Conservation (phyloP, 2,888 invertebrate genomes). For the Allophyes oxyacanthae region DNA sequence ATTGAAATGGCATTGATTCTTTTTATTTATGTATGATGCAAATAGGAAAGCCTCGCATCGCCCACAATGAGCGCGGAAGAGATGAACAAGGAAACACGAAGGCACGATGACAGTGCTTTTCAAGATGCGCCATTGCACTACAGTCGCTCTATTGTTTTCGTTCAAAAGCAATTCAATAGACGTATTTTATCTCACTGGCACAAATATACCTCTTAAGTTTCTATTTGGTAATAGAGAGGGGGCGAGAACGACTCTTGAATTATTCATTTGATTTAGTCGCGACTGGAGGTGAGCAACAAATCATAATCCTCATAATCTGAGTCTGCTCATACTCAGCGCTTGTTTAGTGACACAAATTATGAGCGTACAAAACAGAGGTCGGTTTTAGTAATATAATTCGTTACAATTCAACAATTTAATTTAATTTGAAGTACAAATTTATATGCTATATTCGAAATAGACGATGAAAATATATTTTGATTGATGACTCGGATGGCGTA, state of each 20-base stretch:
- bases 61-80: constrained; percentile 41
- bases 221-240: constrained; percentile 52
- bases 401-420: constrained; percentile 30
- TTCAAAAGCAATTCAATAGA: constrained; percentile 59
- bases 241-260: constrained; percentile 51
- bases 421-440: constrained; percentile 17
- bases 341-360: constrained; percentile 52
- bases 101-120: constrained; percentile 57
- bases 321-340: constrained; percentile 37
- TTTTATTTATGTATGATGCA: constrained; percentile 20
- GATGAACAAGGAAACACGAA: constrained; percentile 49
- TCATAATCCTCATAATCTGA: constrained; percentile 58
- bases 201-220: constrained; percentile 55
- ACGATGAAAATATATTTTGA: constrained; percentile 19
- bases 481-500: no score
- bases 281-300: constrained; percentile 50
- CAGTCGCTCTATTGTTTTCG: constrained; percentile 60
- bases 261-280: constrained; percentile 57
- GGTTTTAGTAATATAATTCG: constrained; percentile 20
- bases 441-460: constrained; percentile 15
- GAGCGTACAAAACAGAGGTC: constrained; percentile 30
- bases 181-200: constrained; percentile 44
- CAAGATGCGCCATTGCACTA: constrained; percentile 49
- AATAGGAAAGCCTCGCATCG: constrained; percentile 23
- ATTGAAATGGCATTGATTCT: background rate